Base-by-base conservation (phyloP, 92 coral and sea anemone genomes). In the Montipora capitata region DNA sequence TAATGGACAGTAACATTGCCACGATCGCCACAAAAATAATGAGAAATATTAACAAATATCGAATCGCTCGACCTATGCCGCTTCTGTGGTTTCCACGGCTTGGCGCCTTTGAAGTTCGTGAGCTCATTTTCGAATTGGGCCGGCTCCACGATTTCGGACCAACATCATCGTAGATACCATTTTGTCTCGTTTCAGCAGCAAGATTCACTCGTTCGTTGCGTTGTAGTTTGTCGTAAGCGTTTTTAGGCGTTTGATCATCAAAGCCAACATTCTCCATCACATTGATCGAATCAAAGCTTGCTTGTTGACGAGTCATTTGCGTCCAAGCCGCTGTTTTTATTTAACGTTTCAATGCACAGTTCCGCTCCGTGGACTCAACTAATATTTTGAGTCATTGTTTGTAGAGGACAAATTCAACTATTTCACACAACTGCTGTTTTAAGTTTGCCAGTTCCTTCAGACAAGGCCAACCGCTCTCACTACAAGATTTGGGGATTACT, bases 1-100 rank as follows among this genome's bases (percentile, higher is more conserved):
- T 42, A 15, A 85, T 35, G 15, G 83, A 79, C 14, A 89, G 77
- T 14, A 76, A n/a, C 35, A 89, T 13, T n/a, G 93, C 88, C 44
- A 69, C 68, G 44, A 79, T 40, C 16, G 93, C 80, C 68, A 89
- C 70, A 2, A 18, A 44, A 8, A 89, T 39, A 7, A 86, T 63
- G 2, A 84, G 61, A 18, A 44, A 59, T 80, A 89, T 51, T 54
- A 78, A 17, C 6, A 78, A 67, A 69, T 59, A 5, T 12, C 79
- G 79, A 42, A 83, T 58, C 9, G 43, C 42, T 41, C 79, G 27
- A 7, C 59, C 79, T 12, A 59, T 40, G 35, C 35, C 35, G 40
- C 69, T 40, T 40, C 69, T 70, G 20, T 42, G 69, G 11, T 40
- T 72, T 51, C 14, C 56, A 54, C 77, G 77, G 59, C 61, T 35